phyloP scores from a whole-genome alignment of 2,113 vertebrate genomes.

The Brachyhypopomus gauderio region DNA sequence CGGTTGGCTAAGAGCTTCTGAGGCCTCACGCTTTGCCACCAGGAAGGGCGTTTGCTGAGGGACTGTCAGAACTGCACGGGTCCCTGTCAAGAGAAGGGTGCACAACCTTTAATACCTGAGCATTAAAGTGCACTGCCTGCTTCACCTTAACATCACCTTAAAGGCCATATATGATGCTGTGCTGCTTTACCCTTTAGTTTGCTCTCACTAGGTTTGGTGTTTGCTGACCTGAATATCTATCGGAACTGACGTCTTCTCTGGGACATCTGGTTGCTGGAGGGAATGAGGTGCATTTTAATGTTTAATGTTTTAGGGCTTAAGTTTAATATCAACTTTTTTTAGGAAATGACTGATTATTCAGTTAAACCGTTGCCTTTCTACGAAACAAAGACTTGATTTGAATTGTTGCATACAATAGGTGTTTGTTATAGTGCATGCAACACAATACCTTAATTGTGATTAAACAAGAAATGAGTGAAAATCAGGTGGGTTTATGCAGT shows the following conservation, averaged over 20 bases:
- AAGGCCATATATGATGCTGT: slow-evolving; percentile 73
- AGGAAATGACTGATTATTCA: not conserved
- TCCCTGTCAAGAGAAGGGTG: slow-evolving; percentile 63
- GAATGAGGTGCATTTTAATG: not conserved
- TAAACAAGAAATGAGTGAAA: not conserved
- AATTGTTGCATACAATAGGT: too few relatives aligned
- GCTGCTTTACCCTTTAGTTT: slow-evolving; percentile 72
- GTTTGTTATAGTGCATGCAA: not conserved
- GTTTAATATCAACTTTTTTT: not conserved
- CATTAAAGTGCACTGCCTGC: slow-evolving; percentile 60
- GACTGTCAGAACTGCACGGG: slow-evolving; percentile 69
- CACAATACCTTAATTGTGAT: not conserved
- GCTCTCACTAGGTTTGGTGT: slow-evolving; percentile 53
- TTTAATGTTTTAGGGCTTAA: not conserved
- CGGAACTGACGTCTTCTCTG: slow-evolving; percentile 23
- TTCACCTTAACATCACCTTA: slow-evolving; percentile 72
- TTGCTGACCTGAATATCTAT: slow-evolving; percentile 65
- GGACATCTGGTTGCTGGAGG: not conserved
- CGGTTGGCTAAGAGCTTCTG: slow-evolving; percentile 61
- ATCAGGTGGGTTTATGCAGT: not conserved
- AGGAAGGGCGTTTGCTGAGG: slow-evolving; percentile 63
- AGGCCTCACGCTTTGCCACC: slow-evolving; percentile 58
- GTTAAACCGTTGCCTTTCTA: not conserved
- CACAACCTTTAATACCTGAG: slow-evolving; percentile 74
- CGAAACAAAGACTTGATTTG: not conserved